A percentile compares a stretch with the other conserved stretches of the same genome.
Conservation (phyloP, 2,888 invertebrate species). For the Electrophaes corylata region DNA sequence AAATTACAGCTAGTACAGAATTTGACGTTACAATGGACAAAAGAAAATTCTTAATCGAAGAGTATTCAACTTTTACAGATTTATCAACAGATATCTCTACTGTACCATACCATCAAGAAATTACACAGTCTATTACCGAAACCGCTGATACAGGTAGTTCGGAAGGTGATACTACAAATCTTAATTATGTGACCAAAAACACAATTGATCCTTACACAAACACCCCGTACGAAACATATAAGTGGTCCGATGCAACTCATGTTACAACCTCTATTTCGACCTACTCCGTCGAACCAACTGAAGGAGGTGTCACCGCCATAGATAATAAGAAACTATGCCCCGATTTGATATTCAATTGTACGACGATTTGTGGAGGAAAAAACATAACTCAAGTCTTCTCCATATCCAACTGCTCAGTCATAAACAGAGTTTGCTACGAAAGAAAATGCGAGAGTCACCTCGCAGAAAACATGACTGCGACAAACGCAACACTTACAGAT, state of each 20-base stretch:
- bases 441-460: slow-evolving; percentile 47
- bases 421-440: slow-evolving; percentile 60
- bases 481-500: slow-evolving; percentile 54
- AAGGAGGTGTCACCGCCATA: slow-evolving; percentile 5
- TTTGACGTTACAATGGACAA: slow-evolving; percentile 16
- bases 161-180: neutral
- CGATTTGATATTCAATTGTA: slow-evolving; percentile 63
- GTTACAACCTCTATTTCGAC: slow-evolving; percentile 11
- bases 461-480: slow-evolving; percentile 40
- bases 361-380: slow-evolving; percentile 58
- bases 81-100: neutral
- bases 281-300: slow-evolving; percentile 10
- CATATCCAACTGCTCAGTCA: slow-evolving; percentile 62
- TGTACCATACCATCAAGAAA: neutral
- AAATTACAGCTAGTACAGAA: slow-evolving; percentile 21
- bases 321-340: slow-evolving; percentile 47
- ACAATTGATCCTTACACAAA: slow-evolving; percentile 10
- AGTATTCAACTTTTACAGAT: neutral
- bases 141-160: neutral
- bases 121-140: neutral
- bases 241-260: slow-evolving; percentile 17
- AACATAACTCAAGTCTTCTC: slow-evolving; percentile 70
- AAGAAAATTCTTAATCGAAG: neutral
- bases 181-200: slow-evolving; percentile 9
- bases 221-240: slow-evolving; percentile 4